A percentile compares a stretch with the other conserved stretches of the same genome.
Conservation (phyloP, 2,888 invertebrate genomes). For the Syrphus vitripennis region DNA sequence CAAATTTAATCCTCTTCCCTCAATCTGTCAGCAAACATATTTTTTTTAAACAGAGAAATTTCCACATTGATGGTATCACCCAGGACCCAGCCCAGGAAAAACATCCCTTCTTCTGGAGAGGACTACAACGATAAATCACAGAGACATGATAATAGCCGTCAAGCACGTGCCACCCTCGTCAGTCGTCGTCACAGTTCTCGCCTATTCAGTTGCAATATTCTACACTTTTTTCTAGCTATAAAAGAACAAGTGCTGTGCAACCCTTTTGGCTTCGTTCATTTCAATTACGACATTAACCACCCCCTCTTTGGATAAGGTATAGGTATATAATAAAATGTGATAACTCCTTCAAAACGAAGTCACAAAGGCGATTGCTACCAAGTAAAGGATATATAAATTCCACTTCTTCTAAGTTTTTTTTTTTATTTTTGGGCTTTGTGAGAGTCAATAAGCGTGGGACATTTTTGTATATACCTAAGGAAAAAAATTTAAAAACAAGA, state of each 20-base stretch:
- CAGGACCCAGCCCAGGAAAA: too few relatives aligned
- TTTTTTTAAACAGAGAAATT: neutral
- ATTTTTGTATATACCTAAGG: slow-evolving; percentile 30
- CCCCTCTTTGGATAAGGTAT: slow-evolving; percentile 23
- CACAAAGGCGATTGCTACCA: slow-evolving; percentile 65
- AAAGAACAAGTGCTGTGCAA: slow-evolving; percentile 71
- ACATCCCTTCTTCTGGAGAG: slow-evolving; percentile 41
- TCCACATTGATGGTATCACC: slow-evolving; percentile 8
- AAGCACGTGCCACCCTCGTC: slow-evolving; percentile 74
- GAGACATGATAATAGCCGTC: slow-evolving; percentile 74
- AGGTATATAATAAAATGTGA: slow-evolving; percentile 33
- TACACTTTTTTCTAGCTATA: slow-evolving; percentile 30
- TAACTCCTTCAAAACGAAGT: slow-evolving; percentile 61
- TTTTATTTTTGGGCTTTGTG: too few relatives aligned
- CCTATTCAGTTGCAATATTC: slow-evolving; percentile 61
- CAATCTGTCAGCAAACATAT: slow-evolving; percentile 62
- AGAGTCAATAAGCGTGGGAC: slow-evolving; percentile 54
- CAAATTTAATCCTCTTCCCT: slow-evolving; percentile 53
- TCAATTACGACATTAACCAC: slow-evolving; percentile 69
- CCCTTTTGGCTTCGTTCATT: slow-evolving; percentile 61
- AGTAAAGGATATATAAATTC: slow-evolving; percentile 61
- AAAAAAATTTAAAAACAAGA: neutral
- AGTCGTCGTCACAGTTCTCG: slow-evolving; percentile 72
- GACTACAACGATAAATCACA: slow-evolving; percentile 73
- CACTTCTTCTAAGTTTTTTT: slow-evolving; percentile 29